Conservation (phyloP, 2,797 vertebrate genomes). For the Schizopygopsis pylzovi region DNA sequence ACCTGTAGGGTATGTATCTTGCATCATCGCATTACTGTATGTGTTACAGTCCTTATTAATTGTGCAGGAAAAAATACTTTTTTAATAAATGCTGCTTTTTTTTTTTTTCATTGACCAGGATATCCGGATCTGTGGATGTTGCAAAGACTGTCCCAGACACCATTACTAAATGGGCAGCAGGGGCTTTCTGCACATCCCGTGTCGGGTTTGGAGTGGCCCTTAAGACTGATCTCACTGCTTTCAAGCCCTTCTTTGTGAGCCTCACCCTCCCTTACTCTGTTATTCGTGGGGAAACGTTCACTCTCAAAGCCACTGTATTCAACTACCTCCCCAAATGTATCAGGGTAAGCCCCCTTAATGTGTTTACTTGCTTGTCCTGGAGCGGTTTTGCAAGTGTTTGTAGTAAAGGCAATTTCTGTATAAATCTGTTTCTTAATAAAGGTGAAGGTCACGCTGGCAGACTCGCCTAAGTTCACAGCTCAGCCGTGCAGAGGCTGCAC, state of each 20-base stretch:
- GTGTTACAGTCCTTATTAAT: no score
- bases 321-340: conserved; percentile 85
- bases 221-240: conserved; percentile 71
- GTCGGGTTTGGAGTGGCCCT: conserved; percentile 84
- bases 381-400: neutral
- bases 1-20: conserved; percentile 76
- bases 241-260: conserved; percentile 89
- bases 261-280: conserved; percentile 88
- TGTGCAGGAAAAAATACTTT: no score
- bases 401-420: neutral
- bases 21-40: neutral
- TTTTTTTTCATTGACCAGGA: neutral
- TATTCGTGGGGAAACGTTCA: conserved; percentile 84
- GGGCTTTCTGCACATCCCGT: conserved; percentile 81
- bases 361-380: neutral
- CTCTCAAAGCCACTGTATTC: conserved; percentile 83
- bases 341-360: conserved; percentile 74
- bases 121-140: conserved; percentile 60
- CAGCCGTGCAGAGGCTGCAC: conserved; percentile 68
- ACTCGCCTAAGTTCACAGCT: conserved; percentile 69
- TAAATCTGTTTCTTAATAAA: conserved; percentile 57
- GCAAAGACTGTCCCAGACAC: conserved; percentile 77
- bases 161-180: conserved; percentile 84
- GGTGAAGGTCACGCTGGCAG: conserved; percentile 76
- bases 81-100: no score